Evolutionary conservation across 2,888 invertebrate species (phyloP).

Genomic region (Lycia hirtaria): DNA sequence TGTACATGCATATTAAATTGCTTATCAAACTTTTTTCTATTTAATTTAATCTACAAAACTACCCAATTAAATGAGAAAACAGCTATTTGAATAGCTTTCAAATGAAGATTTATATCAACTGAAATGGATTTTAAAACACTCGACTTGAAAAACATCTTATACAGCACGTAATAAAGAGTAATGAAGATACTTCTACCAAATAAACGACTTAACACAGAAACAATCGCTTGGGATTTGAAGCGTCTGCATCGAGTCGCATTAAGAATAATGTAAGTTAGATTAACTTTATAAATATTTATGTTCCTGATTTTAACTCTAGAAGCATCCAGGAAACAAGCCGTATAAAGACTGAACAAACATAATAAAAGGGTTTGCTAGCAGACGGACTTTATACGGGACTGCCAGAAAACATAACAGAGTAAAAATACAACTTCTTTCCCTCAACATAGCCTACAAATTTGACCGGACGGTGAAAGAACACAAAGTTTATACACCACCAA

Average conservation of each 20-base stretch:
- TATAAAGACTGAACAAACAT: constrained; percentile 50
- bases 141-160: constrained; percentile 18
- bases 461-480: constrained; percentile 59
- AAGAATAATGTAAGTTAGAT: constrained; percentile 24
- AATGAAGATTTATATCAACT: constrained; percentile 17
- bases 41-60: background rate
- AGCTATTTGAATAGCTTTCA: constrained; percentile 16
- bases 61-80: constrained; percentile 16
- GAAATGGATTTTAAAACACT: constrained; percentile 17
- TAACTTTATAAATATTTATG: constrained; percentile 33
- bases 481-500: constrained; percentile 62
- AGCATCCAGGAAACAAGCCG: constrained; percentile 53
- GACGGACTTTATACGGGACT: constrained; percentile 48
- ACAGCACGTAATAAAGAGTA: constrained; percentile 19
- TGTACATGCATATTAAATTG: too few species aligned
- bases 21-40: too few species aligned
- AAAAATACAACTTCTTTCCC: constrained; percentile 51
- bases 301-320: constrained; percentile 52
- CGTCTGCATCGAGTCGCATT: constrained; percentile 22
- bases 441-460: constrained; percentile 53
- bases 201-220: constrained; percentile 13
- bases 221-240: constrained; percentile 24
- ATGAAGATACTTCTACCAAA: constrained; percentile 20
- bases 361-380: constrained; percentile 52
- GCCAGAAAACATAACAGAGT: constrained; percentile 47